These are phyloP conservation scores for Arvicanthis niloticus DNA, from an alignment of 2,113 vertebrate genomes.

Conservation along the genomic window DNA sequence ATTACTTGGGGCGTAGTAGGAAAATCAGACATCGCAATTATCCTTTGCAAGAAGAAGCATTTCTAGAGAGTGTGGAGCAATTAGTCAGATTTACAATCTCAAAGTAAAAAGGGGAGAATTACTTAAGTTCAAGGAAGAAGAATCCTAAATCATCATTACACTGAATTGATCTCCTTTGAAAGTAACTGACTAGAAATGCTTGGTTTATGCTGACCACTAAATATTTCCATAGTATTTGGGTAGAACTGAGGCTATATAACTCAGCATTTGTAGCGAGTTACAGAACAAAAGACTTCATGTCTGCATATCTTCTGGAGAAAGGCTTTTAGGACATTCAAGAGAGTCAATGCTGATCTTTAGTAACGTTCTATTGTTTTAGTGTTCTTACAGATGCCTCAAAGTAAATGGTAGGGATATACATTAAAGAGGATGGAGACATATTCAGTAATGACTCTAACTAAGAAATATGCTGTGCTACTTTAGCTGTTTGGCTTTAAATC, in stretches of 20 bases:
- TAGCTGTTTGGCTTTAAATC: conserved; percentile 32
- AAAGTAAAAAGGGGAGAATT: conserved; percentile 74
- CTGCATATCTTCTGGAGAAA: conserved; percentile 33
- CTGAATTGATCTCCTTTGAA: conserved; percentile 67
- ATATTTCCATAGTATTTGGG: conserved; percentile 61
- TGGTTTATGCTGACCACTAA: conserved; percentile 68
- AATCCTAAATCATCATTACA: conserved; percentile 74
- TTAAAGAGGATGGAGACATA: background rate
- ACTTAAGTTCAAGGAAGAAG: conserved; percentile 73
- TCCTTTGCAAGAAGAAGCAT: conserved; percentile 70
- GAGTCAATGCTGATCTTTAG: background rate
- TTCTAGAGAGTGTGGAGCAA: conserved; percentile 63
- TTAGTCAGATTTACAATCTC: conserved; percentile 79
- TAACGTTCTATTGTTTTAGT: conserved; percentile 41
- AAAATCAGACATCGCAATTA: conserved; percentile 73
- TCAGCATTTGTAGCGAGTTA: conserved; percentile 34
- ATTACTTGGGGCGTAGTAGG: background rate
- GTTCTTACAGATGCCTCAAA: conserved; percentile 48
- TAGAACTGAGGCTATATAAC: conserved; percentile 33
- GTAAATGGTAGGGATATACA: background rate
- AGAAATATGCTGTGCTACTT: conserved; percentile 4
- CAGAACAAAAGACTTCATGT: background rate
- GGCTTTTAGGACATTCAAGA: conserved; percentile 5
- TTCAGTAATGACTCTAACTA: background rate
- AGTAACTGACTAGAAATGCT: conserved; percentile 57